Base-by-base conservation (phyloP, 2,888 invertebrate genomes). In the Odontomyia ornata region DNA sequence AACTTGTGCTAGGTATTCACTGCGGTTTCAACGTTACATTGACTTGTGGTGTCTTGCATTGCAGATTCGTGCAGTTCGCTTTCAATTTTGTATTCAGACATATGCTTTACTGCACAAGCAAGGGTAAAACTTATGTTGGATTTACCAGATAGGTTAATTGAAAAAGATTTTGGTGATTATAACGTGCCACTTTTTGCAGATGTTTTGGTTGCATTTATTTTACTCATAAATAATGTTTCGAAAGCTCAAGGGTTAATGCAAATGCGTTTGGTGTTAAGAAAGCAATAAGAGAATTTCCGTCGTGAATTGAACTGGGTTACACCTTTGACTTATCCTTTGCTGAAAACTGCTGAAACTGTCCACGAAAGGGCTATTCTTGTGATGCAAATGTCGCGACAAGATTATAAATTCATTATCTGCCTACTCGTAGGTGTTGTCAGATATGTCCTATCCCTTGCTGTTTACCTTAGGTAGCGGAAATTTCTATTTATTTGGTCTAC, bases 11-110 rank as follows among this genome's bases (percentile, higher is more conserved):
- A 27, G 97, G 97, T 0, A 89, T 92, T 0, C 88, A 28, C 86
- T 91, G 83, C 90, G 92, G 76, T 93, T 94, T 86, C 94, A 95
- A 86, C 90, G 93, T 80, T 96, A 96, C 87, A 92, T 95, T 80
- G 94, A 95, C 85, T 89, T 97, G 76, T 97, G 97, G 97, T 89
- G 90, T 78, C 91, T 95, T 86, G 93, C 94, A 73, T 89, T 96
- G 76, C 91, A 93, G 85, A 90, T 96, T 79, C 90, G 96, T 80
- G 91, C 18, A 89, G 91, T 82, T 92, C 92, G 84, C 94, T 94
- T 88, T 91, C 95, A 73, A 91, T 93, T 85, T 88, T 93, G 78
- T 89, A 89, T 85, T 90, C 92, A 78, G 96, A 96, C 87, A 94
- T 95, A 64, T 93, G 94, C 84, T 95, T 95, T 86, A 92, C 95